phyloP scores from a whole-genome alignment of 1,140 invertebrate species.

The Coboldia fuscipes region DNA sequence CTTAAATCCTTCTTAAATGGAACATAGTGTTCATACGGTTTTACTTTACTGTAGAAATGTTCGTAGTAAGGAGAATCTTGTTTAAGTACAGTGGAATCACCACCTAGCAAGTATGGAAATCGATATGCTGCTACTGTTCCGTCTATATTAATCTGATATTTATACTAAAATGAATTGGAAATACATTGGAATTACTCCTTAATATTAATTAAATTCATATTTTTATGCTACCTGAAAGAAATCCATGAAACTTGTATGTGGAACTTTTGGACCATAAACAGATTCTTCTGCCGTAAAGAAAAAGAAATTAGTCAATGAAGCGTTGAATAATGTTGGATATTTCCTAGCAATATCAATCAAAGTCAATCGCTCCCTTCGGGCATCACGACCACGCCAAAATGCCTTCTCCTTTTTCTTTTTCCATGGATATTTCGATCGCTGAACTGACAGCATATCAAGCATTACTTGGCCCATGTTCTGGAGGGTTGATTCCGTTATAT shows the following conservation, averaged over 20 bases:
- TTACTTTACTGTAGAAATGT: conserved; percentile 69
- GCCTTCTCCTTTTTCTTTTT: conserved; percentile 46
- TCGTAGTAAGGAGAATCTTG: conserved; percentile 87
- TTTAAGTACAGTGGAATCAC: conserved; percentile 74
- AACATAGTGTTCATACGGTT: conserved; percentile 63
- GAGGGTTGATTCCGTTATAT: conserved; percentile 76
- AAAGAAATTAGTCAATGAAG: conserved; percentile 88
- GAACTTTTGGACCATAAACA: conserved; percentile 64
- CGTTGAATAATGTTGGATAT: conserved; percentile 70
- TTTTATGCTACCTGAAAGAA: conserved; percentile 69
- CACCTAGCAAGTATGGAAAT: conserved; percentile 75
- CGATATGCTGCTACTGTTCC: conserved; percentile 92
- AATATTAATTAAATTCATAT: conserved; percentile 1
- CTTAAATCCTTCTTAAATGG: conserved; percentile 57
- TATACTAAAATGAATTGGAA: conserved; percentile 48
- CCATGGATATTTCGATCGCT: conserved; percentile 41
- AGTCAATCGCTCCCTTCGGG: conserved; percentile 57
- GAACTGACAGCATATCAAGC: conserved; percentile 74
- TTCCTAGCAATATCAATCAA: conserved; percentile 58
- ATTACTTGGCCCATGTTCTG: conserved; percentile 82
- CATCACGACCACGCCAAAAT: conserved; percentile 87
- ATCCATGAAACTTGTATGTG: conserved; percentile 77
- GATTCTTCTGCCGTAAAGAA: conserved; percentile 75
- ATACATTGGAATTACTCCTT: conserved; percentile 1
- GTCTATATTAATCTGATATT: conserved; percentile 89